Conservation (phyloP, 2,113 vertebrate genomes). For the Lophius piscatorius region DNA sequence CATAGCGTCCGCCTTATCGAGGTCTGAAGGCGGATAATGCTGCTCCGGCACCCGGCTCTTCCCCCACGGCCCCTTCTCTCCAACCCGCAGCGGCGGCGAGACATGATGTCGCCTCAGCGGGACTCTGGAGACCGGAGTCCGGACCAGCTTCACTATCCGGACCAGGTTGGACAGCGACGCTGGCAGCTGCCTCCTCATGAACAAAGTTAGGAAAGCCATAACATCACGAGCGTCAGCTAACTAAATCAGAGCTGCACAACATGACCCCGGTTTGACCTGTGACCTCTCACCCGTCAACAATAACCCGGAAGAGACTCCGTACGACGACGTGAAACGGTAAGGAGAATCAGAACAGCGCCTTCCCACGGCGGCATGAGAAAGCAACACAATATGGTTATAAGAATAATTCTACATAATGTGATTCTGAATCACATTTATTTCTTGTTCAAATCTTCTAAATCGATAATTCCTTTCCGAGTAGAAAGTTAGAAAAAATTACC, state of each 20-base stretch:
- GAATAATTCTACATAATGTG: neutral
- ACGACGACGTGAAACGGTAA: neutral
- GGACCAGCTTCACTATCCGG: slow-evolving; percentile 20
- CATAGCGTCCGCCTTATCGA: slow-evolving; percentile 83
- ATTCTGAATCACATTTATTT: neutral
- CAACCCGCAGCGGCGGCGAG: slow-evolving; percentile 41
- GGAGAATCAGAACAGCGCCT: slow-evolving; percentile 38
- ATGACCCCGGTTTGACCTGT: slow-evolving; percentile 57
- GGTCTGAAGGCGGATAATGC: slow-evolving; percentile 67
- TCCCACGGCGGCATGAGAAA: neutral
- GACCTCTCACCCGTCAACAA: slow-evolving; percentile 61
- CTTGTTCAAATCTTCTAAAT: neutral
- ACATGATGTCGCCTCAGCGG: slow-evolving; percentile 61
- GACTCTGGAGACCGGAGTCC: slow-evolving; percentile 15
- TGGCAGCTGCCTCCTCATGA: slow-evolving; percentile 65
- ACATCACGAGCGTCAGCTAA: slow-evolving; percentile 26
- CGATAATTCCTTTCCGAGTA: too few relatives aligned
- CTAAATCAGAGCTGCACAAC: slow-evolving; percentile 50
- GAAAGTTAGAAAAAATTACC: too few relatives aligned
- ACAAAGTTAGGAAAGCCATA: slow-evolving; percentile 72
- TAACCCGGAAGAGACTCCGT: slow-evolving; percentile 29
- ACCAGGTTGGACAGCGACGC: slow-evolving; percentile 42
- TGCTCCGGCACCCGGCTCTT: slow-evolving; percentile 66
- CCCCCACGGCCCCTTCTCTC: slow-evolving; percentile 69
- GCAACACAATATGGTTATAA: too few relatives aligned